phyloP scores from a whole-genome alignment of 64 coral and sea anemone genomes.

The Orbicella faveolata region DNA sequence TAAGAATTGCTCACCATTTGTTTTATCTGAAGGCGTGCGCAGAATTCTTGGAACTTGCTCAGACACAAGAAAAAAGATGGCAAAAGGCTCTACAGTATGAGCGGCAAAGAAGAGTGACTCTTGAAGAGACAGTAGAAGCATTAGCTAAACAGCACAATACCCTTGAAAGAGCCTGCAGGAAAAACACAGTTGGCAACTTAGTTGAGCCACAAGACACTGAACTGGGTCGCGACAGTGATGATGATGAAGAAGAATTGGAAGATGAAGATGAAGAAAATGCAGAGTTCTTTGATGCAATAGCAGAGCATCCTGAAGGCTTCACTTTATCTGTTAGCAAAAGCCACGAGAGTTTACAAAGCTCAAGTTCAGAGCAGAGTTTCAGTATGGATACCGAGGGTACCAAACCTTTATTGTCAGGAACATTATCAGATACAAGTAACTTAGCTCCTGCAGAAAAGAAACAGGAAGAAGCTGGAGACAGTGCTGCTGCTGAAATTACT shows the following conservation, averaged over 20 bases:
- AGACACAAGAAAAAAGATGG: constrained; percentile 93
- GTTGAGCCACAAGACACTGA: constrained; percentile 40
- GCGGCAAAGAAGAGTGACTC: constrained; percentile 66
- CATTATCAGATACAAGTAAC: background rate
- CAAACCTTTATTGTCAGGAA: constrained; percentile 43
- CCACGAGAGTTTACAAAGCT: constrained; percentile 84
- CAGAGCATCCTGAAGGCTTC: constrained; percentile 86
- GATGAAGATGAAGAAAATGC: constrained; percentile 65
- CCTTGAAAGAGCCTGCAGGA: constrained; percentile 77
- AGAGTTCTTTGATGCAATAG: constrained; percentile 97
- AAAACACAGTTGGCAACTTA: constrained; percentile 47
- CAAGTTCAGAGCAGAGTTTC: constrained; percentile 65
- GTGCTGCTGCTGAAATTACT: background rate
- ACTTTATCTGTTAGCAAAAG: constrained; percentile 63
- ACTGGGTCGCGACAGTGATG: constrained; percentile 68
- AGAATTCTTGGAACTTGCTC: constrained; percentile 96
- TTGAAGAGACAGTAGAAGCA: constrained; percentile 94
- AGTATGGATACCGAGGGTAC: constrained; percentile 3
- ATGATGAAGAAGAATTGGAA: constrained; percentile 61
- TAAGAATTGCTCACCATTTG: background rate
- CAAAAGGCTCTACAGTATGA: constrained; percentile 76
- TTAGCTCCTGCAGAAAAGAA: background rate
- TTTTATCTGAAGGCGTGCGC: constrained; percentile 86
- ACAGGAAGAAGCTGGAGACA: background rate
- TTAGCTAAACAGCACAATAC: constrained; percentile 89